Percentiles rank a stretch among this genome's conserved stretches.
These are phyloP conservation scores for Arnoldichthys spilopterus DNA, from an alignment of 2,797 vertebrate genomes.

Conservation along the genomic window DNA sequence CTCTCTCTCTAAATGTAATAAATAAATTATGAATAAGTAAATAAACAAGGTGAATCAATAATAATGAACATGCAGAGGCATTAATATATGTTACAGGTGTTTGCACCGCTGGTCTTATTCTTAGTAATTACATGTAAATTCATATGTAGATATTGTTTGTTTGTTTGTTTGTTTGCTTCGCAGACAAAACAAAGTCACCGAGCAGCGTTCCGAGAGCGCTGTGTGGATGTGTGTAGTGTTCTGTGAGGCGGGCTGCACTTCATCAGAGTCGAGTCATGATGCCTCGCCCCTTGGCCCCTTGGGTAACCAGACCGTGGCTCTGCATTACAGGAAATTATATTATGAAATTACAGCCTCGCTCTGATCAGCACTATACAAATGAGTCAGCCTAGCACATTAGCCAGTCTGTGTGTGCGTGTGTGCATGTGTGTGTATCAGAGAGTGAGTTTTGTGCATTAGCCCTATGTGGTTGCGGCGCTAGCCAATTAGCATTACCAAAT, in stretches of 20 bases:
- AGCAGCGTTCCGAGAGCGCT: no score
- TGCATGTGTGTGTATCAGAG: constrained; percentile 6
- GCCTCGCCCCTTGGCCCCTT: constrained; percentile 41
- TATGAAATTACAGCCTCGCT: constrained; percentile 63
- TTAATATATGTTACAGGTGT: no score
- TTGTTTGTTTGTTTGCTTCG: no score
- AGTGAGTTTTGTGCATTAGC: constrained; percentile 43
- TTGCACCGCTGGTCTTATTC: no score
- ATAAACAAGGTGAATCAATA: no score
- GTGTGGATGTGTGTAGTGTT: not conserved
- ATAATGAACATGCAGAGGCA: no score
- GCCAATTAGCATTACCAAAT: constrained; percentile 64
- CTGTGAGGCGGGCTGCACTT: constrained; percentile 10
- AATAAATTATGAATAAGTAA: no score
- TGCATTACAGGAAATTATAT: constrained; percentile 65
- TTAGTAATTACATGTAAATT: no score
- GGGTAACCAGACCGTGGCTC: constrained; percentile 51
- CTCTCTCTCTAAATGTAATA: no score
- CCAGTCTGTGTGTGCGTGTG: constrained; percentile 11
- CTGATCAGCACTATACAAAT: constrained; percentile 66
- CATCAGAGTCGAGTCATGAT: constrained; percentile 49
- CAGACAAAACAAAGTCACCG: no score
- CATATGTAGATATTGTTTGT: no score
- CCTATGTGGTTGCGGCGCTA: constrained; percentile 45
- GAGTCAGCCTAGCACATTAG: constrained; percentile 25